A percentile compares a stretch with the other conserved stretches of the same genome.
Conservation (phyloP, 2,888 invertebrate genomes). For the Apamea monoglypha region DNA sequence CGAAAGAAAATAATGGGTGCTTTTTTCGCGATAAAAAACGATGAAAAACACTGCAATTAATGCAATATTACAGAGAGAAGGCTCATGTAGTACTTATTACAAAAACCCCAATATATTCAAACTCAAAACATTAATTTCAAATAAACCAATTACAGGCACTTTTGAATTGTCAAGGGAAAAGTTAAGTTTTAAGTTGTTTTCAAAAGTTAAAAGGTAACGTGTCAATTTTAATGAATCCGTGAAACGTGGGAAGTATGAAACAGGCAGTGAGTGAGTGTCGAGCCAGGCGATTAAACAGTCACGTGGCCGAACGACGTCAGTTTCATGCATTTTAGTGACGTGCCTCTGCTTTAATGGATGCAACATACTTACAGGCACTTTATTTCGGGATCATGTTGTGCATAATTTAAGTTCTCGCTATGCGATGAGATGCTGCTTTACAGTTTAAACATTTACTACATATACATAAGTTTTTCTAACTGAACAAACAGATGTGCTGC, state of each 20-base stretch:
- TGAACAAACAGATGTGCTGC: no score
- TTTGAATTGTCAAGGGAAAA: no score
- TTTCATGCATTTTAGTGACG: conserved; percentile 11
- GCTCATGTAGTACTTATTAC: not conserved
- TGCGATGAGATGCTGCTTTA: not conserved
- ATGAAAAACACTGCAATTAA: no score
- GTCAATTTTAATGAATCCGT: not conserved
- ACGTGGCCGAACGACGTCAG: conserved; percentile 1
- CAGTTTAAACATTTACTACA: conserved; percentile 3
- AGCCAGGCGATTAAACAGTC: not conserved
- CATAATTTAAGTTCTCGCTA: conserved; percentile 22
- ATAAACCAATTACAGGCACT: no score
- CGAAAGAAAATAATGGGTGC: conserved; percentile 7
- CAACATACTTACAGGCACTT: conserved; percentile 13
- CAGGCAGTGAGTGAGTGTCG: not conserved
- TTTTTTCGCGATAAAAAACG: conserved; percentile 12
- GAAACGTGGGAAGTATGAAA: not conserved
- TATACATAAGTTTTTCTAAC: no score
- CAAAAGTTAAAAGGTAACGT: not conserved
- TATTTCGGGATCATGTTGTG: conserved; percentile 18
- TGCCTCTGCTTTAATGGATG: conserved; percentile 7
- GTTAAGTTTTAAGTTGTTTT: not conserved
- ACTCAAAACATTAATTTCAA: no score
- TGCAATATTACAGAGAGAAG: not conserved
- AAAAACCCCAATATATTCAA: not conserved